Base-by-base conservation (phyloP, 2,888 invertebrate genomes). In the Torymus auratus region DNA sequence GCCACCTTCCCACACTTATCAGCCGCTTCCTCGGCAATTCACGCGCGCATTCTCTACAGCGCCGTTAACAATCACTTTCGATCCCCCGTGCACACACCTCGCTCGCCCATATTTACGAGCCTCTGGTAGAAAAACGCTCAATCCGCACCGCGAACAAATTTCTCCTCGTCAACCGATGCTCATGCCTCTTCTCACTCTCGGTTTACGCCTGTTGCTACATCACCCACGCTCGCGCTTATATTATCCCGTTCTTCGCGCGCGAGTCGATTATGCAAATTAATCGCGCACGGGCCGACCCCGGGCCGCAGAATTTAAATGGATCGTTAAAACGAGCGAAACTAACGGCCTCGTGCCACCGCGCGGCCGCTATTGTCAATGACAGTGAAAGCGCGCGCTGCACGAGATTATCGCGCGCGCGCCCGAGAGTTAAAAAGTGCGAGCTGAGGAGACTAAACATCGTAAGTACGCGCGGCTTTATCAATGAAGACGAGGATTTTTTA, bases 341-440 rank as follows among this genome's bases (percentile, higher is more conserved):
- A 76, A 72, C 55, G 74, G 68, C 67, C 71, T 76, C 72, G 65
- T 12, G 41, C 17, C n/a, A 7, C 61, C 71, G 52, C n/a, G 15
- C 7, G 23, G 50, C n/a, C n/a, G n/a, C 68, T 64, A 77, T 70
- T 78, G 81, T 61, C 81, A 81, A 81, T 81, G 78, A 67, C 81
- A 81, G 74, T 74, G 81, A 81, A 81, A 81, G 77, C 70, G 17
- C 12, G 50, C 20, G 56, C 55, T n/a, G 10, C 14, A 2, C 56
- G 56, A 65, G 41, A 65, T 73, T 60, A 67, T 74, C 50, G 41
- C 50, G 17, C 1, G 52, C 56, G 55, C 15, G 52, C 56, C 41
- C 15, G 20, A 28, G 13, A 12, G 20, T 50, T 13, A 17, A n/a
- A n/a, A 70, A 58, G 65, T n/a, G 53, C 23, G n/a, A 28, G 52